phyloP scores from a whole-genome alignment of 2,888 invertebrate species.

The Melangyna quadrimaculata region DNA sequence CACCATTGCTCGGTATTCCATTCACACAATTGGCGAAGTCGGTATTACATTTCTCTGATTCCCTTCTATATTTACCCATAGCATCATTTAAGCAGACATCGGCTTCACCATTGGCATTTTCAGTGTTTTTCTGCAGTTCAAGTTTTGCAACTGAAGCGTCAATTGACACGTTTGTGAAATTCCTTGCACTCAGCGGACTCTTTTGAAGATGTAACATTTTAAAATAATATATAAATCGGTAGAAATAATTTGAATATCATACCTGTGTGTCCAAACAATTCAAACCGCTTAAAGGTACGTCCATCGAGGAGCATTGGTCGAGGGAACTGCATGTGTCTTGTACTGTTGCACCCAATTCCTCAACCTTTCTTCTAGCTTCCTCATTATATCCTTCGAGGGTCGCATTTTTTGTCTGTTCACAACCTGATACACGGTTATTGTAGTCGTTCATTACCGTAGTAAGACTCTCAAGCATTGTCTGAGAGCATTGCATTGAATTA shows the following conservation, averaged over 20 bases:
- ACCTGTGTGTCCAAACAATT: background rate
- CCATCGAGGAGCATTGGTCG: accelerated
- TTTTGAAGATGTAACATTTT: background rate
- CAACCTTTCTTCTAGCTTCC: accelerated
- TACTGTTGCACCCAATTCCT: background rate
- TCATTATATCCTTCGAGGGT: background rate
- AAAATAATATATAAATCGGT: background rate
- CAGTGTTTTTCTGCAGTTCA: background rate
- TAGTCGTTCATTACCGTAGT: background rate
- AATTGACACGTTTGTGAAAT: background rate
- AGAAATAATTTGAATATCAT: background rate
- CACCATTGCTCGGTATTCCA: background rate
- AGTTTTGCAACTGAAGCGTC: background rate
- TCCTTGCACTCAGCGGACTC: background rate
- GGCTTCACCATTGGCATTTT: too few species aligned
- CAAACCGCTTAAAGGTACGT: background rate
- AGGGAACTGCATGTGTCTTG: background rate
- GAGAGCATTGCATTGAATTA: background rate
- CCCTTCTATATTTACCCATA: accelerated
- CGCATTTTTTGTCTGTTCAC: background rate
- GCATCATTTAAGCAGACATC: background rate
- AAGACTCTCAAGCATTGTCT: background rate
- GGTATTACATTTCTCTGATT: background rate
- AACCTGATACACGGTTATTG: background rate
- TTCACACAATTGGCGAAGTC: background rate